Evolutionary conservation across 2,888 invertebrate genomes (phyloP), one percentile per base, ranked within the genome.

Genomic region (Acrobasis repandana): DNA sequence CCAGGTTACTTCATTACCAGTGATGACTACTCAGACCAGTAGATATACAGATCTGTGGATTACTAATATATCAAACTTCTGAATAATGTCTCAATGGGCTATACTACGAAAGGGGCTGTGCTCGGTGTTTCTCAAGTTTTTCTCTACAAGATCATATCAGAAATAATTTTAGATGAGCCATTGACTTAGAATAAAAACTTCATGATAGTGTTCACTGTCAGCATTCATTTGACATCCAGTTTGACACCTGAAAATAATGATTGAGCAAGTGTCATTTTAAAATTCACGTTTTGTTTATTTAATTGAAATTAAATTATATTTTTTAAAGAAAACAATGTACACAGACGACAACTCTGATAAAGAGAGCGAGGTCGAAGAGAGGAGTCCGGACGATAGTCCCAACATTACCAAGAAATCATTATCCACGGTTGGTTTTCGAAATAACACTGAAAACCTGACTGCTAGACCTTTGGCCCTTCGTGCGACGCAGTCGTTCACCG

Each of bases 401-500:
- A 88, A 79, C 70, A 76, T 90, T 38, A 89, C 85, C 16, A 90
- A 89, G 67, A 91, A 91, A 70, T 92, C 90, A 2, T 63, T 91
- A 56, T 92, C 92, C 0, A 83, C 89, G 3, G 86, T 88, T 10
- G 90, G 87, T 18, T 92, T 91, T 60, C 76, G 86, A 65, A 89
- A 81, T 62, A 84, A 74, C 57, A 66, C 75, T 1, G 90, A 90
- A 33, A 86, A 85, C 65, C 83, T 82, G 67, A 83, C 77, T 65
- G 85, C 80, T 9, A 75, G 86, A 56, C 90, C 91, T 1, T 71
- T 88, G 60, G 80, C 84, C n/a, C 72, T 90, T 33, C 81, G 92
- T 9, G 87, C 90, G 33, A 90, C 92, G 14, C 91, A 91, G 67
- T 92, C 92, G 10, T 88, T 90, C 59, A 89, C 90, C 0, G 91